Percentiles rank a stretch among this genome's conserved stretches.
Evolutionary conservation across 30 jellyfish, hydroid and myxozoan species (phyloP).

Genomic region (Morbakka virulenta): DNA sequence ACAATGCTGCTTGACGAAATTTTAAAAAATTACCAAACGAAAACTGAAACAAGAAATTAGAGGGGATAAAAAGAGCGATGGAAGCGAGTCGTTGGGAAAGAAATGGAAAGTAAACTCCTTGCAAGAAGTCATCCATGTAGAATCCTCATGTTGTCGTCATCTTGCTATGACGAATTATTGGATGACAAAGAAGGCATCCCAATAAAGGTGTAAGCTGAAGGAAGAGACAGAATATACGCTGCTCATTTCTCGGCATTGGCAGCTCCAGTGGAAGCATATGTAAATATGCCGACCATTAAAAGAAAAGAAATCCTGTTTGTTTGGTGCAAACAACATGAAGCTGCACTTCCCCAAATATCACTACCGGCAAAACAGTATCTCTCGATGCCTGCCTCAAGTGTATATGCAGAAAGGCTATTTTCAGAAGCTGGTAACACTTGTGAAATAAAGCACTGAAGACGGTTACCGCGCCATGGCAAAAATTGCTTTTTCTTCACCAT

Average conservation of each 20-base stretch:
- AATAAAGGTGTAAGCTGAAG: neutral
- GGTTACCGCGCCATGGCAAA: conserved; percentile 28
- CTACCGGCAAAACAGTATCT: conserved; percentile 9
- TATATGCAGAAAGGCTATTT: conserved; percentile 44
- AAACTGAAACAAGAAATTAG: neutral
- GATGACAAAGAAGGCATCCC: neutral
- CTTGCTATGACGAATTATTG: conserved; percentile 59
- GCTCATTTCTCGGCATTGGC: conserved; percentile 18
- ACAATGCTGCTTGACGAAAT: neutral
- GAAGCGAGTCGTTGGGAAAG: neutral
- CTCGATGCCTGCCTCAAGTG: conserved; percentile 47
- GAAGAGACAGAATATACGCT: neutral
- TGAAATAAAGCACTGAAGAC: conserved; percentile 35
- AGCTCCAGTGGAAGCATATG: conserved; percentile 25
- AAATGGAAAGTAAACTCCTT: conserved; percentile 35
- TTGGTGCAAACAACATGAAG: conserved; percentile 48
- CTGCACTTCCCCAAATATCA: conserved; percentile 38
- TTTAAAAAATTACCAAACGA: no score
- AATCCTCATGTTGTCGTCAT: conserved; percentile 42
- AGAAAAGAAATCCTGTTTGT: conserved; percentile 31
- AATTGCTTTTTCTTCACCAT: conserved; percentile 34
- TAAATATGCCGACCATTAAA: conserved; percentile 38
- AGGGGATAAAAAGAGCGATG: neutral
- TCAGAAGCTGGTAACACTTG: conserved; percentile 68
- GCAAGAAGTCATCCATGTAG: conserved; percentile 35